Evolutionary conservation across 37 sponge, comb jelly and placozoan species (phyloP).

Genomic region (Crambe crambe): DNA sequence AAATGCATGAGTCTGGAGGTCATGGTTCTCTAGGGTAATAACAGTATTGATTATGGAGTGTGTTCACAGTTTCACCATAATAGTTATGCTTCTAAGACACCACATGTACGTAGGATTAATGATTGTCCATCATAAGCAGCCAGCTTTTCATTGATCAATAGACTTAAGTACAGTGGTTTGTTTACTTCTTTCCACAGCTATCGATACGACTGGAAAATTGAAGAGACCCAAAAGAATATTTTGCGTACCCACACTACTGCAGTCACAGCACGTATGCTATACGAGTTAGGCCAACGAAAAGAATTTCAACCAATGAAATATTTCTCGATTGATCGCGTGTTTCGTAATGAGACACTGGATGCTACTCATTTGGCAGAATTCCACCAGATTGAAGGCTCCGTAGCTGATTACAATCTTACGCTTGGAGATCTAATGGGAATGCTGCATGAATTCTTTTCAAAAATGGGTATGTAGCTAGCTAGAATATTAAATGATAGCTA

Average conservation of each 20-base stretch:
- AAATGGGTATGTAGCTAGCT: constrained; percentile 90
- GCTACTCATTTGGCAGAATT: constrained; percentile 99
- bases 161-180: too few relatives aligned
- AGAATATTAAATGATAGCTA: too few relatives aligned
- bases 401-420: constrained; percentile 90
- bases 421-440: constrained; percentile 96
- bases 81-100: too few relatives aligned
- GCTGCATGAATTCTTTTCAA: constrained; percentile 89
- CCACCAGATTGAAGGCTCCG: constrained; percentile 97
- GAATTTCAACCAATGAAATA: constrained; percentile 88
- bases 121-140: too few relatives aligned
- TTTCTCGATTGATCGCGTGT: constrained; percentile 97
- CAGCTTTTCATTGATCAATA: too few relatives aligned
- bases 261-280: constrained; percentile 97
- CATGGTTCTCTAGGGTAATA: constrained; percentile 78
- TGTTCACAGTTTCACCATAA: too few relatives aligned
- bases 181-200: constrained; percentile 74
- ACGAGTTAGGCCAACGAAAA: constrained; percentile 87
- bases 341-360: constrained; percentile 97
- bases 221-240: constrained; percentile 96
- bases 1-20: constrained; percentile 85
- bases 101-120: too few relatives aligned
- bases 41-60: too few relatives aligned
- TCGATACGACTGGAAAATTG: constrained; percentile 92
- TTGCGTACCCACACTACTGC: constrained; percentile 96